Conservation (phyloP, 2,797 vertebrate genomes). For the Sebastes cheni region DNA sequence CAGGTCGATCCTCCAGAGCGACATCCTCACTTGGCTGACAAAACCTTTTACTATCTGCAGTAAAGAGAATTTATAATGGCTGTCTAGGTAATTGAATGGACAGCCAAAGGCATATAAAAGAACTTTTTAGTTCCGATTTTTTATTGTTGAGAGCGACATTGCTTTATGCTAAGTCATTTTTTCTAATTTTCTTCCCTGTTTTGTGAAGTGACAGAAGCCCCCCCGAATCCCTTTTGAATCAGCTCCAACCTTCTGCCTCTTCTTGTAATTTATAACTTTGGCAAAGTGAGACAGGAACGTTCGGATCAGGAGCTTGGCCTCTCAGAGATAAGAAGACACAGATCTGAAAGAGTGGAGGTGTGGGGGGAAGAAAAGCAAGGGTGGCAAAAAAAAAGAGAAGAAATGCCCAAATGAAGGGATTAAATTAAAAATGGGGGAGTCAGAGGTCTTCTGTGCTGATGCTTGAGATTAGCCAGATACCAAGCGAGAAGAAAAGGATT, state of each 20-base stretch:
- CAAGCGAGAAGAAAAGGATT: slow-evolving; percentile 49
- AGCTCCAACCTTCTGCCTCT: slow-evolving; percentile 42
- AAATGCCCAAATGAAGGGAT: slow-evolving; percentile 54
- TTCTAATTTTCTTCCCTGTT: background rate
- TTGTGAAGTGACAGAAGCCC: slow-evolving; percentile 38
- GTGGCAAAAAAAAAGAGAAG: slow-evolving; percentile 48
- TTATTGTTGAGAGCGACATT: background rate
- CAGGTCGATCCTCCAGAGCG: slow-evolving; percentile 12
- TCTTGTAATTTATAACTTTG: slow-evolving; percentile 61
- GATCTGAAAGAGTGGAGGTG: slow-evolving; percentile 46
- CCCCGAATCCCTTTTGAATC: slow-evolving; percentile 44
- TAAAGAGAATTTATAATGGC: slow-evolving; percentile 41
- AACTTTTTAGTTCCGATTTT: slow-evolving; percentile 8
- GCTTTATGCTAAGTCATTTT: background rate
- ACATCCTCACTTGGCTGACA: slow-evolving; percentile 44
- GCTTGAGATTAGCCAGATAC: slow-evolving; percentile 76
- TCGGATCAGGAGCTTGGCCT: slow-evolving; percentile 43
- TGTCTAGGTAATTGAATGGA: slow-evolving; percentile 10
- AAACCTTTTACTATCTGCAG: slow-evolving; percentile 44
- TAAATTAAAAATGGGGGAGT: slow-evolving; percentile 65
- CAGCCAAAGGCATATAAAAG: slow-evolving; percentile 24
- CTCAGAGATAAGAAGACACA: slow-evolving; percentile 69
- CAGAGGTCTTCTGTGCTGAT: slow-evolving; percentile 61
- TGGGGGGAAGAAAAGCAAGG: slow-evolving; percentile 21
- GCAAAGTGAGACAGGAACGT: slow-evolving; percentile 40